phyloP scores from a whole-genome alignment of 53 echinoderm and acorn worm species.

The Henricia sp. region DNA sequence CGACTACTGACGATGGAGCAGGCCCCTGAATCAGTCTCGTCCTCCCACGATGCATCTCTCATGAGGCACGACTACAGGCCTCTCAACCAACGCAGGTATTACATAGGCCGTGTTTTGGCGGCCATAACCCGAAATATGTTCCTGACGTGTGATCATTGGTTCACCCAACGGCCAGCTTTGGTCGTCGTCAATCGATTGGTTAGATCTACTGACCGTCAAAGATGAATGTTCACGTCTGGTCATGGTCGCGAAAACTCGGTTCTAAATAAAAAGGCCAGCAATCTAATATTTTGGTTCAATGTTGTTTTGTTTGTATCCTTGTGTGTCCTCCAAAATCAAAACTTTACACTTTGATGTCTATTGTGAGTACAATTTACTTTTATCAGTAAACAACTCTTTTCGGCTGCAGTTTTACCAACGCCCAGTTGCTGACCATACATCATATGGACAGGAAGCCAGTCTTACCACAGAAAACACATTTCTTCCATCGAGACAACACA shows the following conservation, averaged over 20 bases:
- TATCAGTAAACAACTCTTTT: background rate
- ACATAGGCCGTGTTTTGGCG: background rate
- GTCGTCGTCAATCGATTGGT: background rate
- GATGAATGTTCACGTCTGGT: background rate
- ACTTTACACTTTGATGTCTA: background rate
- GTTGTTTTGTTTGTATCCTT: background rate
- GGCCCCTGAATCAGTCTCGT: slow-evolving; percentile 75
- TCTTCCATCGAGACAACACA: slow-evolving; percentile 85
- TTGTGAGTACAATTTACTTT: background rate
- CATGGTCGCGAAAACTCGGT: too few species aligned
- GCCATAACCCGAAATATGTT: background rate
- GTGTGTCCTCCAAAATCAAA: background rate
- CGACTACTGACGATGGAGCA: slow-evolving; percentile 83
- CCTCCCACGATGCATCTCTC: slow-evolving; percentile 83
- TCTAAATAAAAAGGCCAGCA: too few species aligned
- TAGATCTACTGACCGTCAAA: background rate
- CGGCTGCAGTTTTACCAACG: slow-evolving; percentile 84
- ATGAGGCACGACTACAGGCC: slow-evolving; percentile 95
- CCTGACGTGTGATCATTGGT: background rate
- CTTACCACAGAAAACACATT: slow-evolving; percentile 74
- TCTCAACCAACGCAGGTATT: slow-evolving; percentile 85
- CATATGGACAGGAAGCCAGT: slow-evolving; percentile 91
- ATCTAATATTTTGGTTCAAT: too few species aligned
- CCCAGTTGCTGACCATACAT: slow-evolving; percentile 85
- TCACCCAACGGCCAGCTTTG: background rate